These are phyloP conservation scores for Margaritifera margaritifera DNA, from an alignment of 2,888 invertebrate species.

Conservation along the genomic window DNA sequence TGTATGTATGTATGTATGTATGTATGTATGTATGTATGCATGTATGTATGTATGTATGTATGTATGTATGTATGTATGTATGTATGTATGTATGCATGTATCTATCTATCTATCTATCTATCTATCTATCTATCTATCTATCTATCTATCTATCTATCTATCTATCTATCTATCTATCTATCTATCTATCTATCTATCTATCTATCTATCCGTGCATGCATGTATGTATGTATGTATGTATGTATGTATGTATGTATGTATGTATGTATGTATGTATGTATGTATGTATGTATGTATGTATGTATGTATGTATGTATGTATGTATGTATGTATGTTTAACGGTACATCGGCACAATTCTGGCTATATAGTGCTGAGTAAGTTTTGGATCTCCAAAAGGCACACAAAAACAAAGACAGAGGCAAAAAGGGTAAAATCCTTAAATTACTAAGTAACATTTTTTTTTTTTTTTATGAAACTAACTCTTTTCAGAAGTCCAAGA, in stretches of 20 bases:
- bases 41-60: neutral
- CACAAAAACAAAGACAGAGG: too few species aligned
- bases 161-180: neutral
- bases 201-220: neutral
- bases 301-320: neutral
- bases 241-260: neutral
- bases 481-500: too few species aligned
- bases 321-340: too few species aligned
- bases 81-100: neutral
- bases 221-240: too few species aligned
- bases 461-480: too few species aligned
- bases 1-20: conserved; percentile 1
- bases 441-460: too few species aligned
- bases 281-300: conserved; percentile 1
- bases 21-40: neutral
- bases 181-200: neutral
- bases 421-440: too few species aligned
- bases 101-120: neutral
- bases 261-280: neutral
- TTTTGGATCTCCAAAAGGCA: too few species aligned
- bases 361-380: too few species aligned
- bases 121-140: too few species aligned
- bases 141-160: neutral
- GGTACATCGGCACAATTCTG: too few species aligned
- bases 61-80: neutral